Evolutionary conservation across 2,888 invertebrate species (phyloP).

Genomic region (Perdita meconis): DNA sequence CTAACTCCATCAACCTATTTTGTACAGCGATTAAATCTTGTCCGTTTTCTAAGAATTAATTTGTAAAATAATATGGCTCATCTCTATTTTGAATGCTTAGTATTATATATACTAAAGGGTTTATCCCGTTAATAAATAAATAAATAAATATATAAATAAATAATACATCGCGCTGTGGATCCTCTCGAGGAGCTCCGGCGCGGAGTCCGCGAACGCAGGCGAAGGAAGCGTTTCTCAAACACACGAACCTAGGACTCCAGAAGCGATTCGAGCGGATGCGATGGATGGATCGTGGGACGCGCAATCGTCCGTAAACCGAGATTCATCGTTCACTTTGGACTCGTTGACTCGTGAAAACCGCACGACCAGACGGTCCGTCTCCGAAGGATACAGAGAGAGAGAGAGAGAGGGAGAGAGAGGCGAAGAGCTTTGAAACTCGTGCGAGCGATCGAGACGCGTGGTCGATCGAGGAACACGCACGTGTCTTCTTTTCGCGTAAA

Average conservation of each 20-base stretch:
- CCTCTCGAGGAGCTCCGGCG: too few relatives aligned
- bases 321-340: constrained; percentile 38
- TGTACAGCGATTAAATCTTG: too few relatives aligned
- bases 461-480: neutral
- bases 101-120: too few relatives aligned
- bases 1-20: too few relatives aligned
- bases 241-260: constrained; percentile 67
- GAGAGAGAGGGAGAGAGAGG: neutral
- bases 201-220: constrained; percentile 7
- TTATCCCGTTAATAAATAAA: too few relatives aligned
- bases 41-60: too few relatives aligned
- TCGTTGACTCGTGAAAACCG: constrained; percentile 41
- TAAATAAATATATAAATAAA: too few relatives aligned
- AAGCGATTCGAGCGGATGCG: constrained; percentile 17
- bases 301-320: constrained; percentile 76
- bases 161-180: too few relatives aligned
- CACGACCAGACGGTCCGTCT: constrained; percentile 5
- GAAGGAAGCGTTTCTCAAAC: constrained; percentile 66
- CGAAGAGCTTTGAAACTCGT: neutral
- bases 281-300: constrained; percentile 63
- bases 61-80: too few relatives aligned
- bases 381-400: neutral
- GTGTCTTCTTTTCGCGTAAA: constrained; percentile 46
- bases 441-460: too few relatives aligned
- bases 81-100: too few relatives aligned